Evolutionary conservation across 2,888 invertebrate species (phyloP).

Genomic region (Tenthredo mesomela): DNA sequence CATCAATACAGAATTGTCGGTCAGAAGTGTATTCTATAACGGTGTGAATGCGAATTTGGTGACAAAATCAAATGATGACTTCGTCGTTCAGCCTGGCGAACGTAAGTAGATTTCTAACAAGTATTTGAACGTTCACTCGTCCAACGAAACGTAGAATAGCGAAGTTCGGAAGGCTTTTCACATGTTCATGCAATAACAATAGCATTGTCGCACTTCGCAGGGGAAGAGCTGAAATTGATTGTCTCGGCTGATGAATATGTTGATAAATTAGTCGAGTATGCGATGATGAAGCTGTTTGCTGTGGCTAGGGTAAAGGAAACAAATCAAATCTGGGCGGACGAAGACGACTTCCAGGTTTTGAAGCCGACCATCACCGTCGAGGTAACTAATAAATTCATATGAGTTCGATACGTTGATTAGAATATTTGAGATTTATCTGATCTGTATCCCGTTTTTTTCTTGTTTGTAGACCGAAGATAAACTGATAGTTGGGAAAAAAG

Average conservation of each 20-base stretch:
- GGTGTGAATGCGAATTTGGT: constrained; percentile 87
- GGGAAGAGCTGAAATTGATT: constrained; percentile 80
- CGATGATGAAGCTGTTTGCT: constrained; percentile 88
- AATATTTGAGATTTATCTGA: background rate
- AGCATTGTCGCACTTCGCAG: constrained; percentile 74
- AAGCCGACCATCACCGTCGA: constrained; percentile 86
- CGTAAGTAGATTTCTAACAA: constrained; percentile 78
- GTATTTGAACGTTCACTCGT: background rate
- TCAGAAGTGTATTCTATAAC: constrained; percentile 88
- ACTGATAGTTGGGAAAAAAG: constrained; percentile 80
- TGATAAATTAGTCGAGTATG: constrained; percentile 88
- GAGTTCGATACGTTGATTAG: background rate
- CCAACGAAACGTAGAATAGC: background rate
- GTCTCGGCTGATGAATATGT: constrained; percentile 86
- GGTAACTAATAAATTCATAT: constrained; percentile 78
- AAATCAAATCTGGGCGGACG: constrained; percentile 90
- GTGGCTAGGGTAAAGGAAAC: constrained; percentile 89
- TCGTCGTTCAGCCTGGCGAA: constrained; percentile 83
- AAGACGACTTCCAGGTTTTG: constrained; percentile 89
- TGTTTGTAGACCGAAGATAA: constrained; percentile 81
- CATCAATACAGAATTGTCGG: constrained; percentile 84
- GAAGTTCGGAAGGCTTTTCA: background rate
- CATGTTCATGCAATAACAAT: background rate
- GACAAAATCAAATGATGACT: constrained; percentile 84
- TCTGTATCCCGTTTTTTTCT: background rate